These are phyloP conservation scores for Drosophila nr. perissopoda DNA, from an alignment of 2,888 invertebrate species.

Conservation along the genomic window DNA sequence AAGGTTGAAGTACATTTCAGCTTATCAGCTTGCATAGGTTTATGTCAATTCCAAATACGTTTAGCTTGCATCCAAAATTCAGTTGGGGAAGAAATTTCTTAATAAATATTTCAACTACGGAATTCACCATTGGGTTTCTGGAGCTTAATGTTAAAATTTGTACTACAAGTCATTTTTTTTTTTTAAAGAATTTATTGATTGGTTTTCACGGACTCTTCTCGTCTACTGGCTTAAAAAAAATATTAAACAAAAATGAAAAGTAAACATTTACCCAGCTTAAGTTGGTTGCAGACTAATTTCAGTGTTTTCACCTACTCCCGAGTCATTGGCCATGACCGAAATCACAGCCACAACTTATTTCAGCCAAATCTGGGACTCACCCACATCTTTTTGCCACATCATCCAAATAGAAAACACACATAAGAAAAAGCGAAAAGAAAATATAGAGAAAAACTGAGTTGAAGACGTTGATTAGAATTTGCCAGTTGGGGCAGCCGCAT, in stretches of 20 bases:
- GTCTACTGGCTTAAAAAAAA: neutral
- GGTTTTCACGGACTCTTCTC: neutral
- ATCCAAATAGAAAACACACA: constrained; percentile 26
- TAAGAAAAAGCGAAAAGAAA: constrained; percentile 8
- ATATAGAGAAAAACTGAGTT: constrained; percentile 19
- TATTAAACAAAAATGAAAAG: neutral
- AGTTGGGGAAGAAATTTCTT: neutral
- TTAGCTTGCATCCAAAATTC: neutral
- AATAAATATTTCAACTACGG: neutral
- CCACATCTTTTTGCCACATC: constrained; percentile 43
- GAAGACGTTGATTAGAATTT: constrained; percentile 44
- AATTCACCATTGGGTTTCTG: neutral
- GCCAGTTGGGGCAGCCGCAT: constrained; percentile 14
- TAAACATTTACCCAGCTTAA: neutral
- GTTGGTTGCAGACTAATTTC: constrained; percentile 6
- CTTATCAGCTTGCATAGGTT: too few relatives aligned
- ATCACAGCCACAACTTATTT: constrained; percentile 26
- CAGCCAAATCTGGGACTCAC: constrained; percentile 12
- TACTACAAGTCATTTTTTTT: neutral
- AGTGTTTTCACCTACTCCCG: constrained; percentile 2
- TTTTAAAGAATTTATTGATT: neutral
- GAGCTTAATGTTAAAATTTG: neutral
- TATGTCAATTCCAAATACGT: neutral
- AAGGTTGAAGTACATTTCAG: neutral
- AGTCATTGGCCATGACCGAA: constrained; percentile 18